Conservation (phyloP, 92 coral and sea anemone species). For the Siderastrea siderea region DNA sequence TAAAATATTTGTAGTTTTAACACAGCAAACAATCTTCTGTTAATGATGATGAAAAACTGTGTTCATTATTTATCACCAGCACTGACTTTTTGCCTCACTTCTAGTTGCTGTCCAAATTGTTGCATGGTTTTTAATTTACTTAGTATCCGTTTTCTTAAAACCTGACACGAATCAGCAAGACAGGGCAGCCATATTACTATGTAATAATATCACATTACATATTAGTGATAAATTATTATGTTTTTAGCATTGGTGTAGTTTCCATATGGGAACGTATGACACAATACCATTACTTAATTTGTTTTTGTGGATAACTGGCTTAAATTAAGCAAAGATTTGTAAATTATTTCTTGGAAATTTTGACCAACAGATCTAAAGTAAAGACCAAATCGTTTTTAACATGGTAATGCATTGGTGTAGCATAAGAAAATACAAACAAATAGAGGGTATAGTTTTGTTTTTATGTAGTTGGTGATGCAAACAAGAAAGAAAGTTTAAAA, state of each 20-base stretch:
- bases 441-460: too few relatives aligned
- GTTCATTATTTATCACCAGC: too few relatives aligned
- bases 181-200: conserved; percentile 39
- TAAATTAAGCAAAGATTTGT: conserved; percentile 44
- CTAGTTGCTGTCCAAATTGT: background rate
- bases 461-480: too few relatives aligned
- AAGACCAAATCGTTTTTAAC: background rate
- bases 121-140: background rate
- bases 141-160: too few relatives aligned
- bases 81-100: background rate
- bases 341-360: background rate
- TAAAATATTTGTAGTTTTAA: too few relatives aligned
- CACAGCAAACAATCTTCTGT: too few relatives aligned
- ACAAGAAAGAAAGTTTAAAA: too few relatives aligned
- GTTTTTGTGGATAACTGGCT: conserved; percentile 41
- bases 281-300: background rate
- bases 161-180: conserved; percentile 12
- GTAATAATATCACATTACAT: conserved; percentile 26
- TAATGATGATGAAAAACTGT: too few relatives aligned
- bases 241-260: conserved; percentile 59
- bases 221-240: conserved; percentile 20
- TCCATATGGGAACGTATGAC: conserved; percentile 36
- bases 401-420: background rate
- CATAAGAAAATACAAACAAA: too few relatives aligned
- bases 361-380: too few relatives aligned